Conservation (phyloP, 92 coral and sea anemone genomes). For the Nematostella vectensis region DNA sequence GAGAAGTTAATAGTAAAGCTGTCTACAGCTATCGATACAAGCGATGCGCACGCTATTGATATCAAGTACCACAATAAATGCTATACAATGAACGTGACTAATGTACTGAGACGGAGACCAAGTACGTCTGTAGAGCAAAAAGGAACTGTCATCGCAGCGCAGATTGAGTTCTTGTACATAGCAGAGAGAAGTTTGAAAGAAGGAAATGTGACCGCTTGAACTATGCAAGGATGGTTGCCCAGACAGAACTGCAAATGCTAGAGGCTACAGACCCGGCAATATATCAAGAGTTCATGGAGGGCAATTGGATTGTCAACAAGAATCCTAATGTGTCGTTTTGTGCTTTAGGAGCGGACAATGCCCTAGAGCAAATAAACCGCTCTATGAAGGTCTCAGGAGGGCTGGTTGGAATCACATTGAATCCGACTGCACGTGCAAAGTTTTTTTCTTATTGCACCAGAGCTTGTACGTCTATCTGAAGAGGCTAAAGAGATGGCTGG, state of each 20-base stretch:
- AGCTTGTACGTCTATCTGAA: conserved; percentile 36
- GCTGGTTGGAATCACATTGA: conserved; percentile 42
- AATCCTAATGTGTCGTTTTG: conserved; percentile 33
- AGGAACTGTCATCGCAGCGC: conserved; percentile 12
- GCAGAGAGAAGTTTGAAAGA: conserved; percentile 15
- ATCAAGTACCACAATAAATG: conserved; percentile 33
- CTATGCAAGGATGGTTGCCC: conserved; percentile 37
- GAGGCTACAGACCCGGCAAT: conserved; percentile 9
- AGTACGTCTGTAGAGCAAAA: background rate
- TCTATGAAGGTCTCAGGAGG: conserved; percentile 31
- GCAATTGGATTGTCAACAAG: conserved; percentile 16
- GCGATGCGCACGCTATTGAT: conserved; percentile 22
- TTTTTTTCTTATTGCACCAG: conserved; percentile 46
- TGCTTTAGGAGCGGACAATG: conserved; percentile 46
- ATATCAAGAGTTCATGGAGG: conserved; percentile 12
- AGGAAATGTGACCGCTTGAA: conserved; percentile 32
- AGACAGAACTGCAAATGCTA: conserved; percentile 1
- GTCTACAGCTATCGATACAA: conserved; percentile 11
- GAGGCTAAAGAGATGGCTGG: conserved; percentile 54
- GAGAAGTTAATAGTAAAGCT: conserved; percentile 18
- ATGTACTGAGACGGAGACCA: conserved; percentile 1
- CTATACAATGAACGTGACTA: background rate
- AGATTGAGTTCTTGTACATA: conserved; percentile 22
- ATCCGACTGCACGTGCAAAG: conserved; percentile 28
- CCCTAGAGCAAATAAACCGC: conserved; percentile 33